phyloP scores from a whole-genome alignment of 1,140 invertebrate genomes.

The Eueides isabella region DNA sequence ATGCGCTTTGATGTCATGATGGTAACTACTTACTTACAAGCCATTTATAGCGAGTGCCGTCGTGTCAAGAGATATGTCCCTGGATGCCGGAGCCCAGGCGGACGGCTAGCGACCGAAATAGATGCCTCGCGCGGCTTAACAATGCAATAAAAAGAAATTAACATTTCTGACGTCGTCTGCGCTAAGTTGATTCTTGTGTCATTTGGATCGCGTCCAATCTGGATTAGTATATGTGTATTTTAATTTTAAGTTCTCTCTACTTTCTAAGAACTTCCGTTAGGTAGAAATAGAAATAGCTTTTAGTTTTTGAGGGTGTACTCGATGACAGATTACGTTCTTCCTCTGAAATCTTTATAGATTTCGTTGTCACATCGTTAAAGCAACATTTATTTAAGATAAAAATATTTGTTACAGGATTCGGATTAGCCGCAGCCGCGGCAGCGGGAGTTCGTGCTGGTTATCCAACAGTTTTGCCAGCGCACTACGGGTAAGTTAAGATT shows the following conservation, averaged over 20 bases:
- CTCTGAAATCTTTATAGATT: conserved; percentile 41
- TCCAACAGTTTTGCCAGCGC: conserved; percentile 86
- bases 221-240: conserved; percentile 74
- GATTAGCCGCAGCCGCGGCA: conserved; percentile 72
- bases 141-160: conserved; percentile 82
- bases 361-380: conserved; percentile 36
- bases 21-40: conserved; percentile 51
- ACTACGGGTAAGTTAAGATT: conserved; percentile 87
- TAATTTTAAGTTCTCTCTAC: conserved; percentile 63
- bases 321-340: conserved; percentile 68
- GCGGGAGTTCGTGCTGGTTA: conserved; percentile 86
- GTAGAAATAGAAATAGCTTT: conserved; percentile 67
- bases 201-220: conserved; percentile 79
- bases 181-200: conserved; percentile 80
- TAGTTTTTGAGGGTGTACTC: conserved; percentile 47
- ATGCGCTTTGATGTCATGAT: conserved; percentile 20
- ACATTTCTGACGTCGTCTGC: conserved; percentile 72
- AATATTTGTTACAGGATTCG: conserved; percentile 71
- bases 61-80: conserved; percentile 71
- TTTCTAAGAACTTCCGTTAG: conserved; percentile 74
- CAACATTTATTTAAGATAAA: conserved; percentile 43
- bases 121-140: conserved; percentile 76
- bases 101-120: conserved; percentile 76
- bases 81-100: conserved; percentile 71
- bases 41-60: conserved; percentile 77